These are phyloP conservation scores for Tortricodes alternella DNA, from an alignment of 2,888 invertebrate species.

Conservation along the genomic window DNA sequence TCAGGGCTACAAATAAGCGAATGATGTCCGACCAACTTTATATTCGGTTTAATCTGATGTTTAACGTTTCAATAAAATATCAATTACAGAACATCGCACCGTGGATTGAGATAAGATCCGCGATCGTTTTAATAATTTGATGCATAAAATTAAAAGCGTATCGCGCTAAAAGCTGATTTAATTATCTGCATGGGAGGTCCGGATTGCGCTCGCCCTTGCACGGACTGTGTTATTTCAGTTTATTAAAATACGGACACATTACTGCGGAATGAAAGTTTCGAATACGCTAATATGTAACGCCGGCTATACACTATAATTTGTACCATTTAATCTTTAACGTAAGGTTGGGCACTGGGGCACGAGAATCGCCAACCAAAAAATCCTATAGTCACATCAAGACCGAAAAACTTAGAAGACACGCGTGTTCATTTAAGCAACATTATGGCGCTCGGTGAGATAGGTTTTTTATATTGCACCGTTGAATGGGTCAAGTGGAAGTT, in stretches of 20 bases:
- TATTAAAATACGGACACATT: neutral
- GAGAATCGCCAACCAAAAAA: too few relatives aligned
- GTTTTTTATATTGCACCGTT: too few relatives aligned
- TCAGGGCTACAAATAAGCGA: conserved; percentile 4
- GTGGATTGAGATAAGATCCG: conserved; percentile 20
- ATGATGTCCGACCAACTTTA: conserved; percentile 3
- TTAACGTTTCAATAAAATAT: conserved; percentile 23
- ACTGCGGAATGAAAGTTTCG: too few relatives aligned
- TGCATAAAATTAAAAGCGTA: conserved; percentile 16
- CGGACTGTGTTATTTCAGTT: neutral
- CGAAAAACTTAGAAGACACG: too few relatives aligned
- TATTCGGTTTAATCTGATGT: neutral
- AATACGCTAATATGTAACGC: too few relatives aligned
- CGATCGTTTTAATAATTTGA: conserved; percentile 12
- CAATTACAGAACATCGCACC: conserved; percentile 6
- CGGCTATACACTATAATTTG: too few relatives aligned
- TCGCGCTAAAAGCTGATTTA: conserved; percentile 3
- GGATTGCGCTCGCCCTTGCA: neutral
- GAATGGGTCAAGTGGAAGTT: too few relatives aligned
- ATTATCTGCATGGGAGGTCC: conserved; percentile 18
- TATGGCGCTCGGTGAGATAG: too few relatives aligned
- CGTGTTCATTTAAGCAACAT: too few relatives aligned
- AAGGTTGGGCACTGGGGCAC: too few relatives aligned
- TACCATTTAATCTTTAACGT: too few relatives aligned
- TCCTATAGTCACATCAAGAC: too few relatives aligned